Base-by-base conservation (phyloP, 2,888 invertebrate species). In the Hipparchia semele region DNA sequence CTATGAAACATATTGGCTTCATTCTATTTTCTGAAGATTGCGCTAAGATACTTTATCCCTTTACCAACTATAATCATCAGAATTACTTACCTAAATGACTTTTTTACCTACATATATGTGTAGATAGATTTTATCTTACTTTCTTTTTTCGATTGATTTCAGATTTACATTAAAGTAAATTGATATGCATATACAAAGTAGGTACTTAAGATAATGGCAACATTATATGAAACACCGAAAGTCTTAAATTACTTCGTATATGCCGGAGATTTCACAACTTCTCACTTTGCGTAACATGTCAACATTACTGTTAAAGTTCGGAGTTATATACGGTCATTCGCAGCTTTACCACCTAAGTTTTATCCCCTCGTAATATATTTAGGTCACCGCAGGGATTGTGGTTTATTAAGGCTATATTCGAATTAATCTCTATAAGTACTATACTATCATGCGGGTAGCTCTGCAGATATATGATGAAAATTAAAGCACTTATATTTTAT, bases 341-440 rank as follows among this genome's bases (percentile, higher is more conserved):
- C 72, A 73, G 77, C 73, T 75, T 79, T 77, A 76, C 75, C 74
- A 75, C 73, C 75, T 76, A 78, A 79, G 78, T 78, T 79, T 74
- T 74, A 75, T 74, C 75, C 75, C 73, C 74, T 76, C 75, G 73
- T 79, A 76, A 76, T 76, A 74, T 76, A 77, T 76, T 75, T 75
- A 76, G 76, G 73, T 75, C 78, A 75, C 76, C 77, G 72, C 73
- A 75, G 72, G 73, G 71, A 73, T 60, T 73, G 67, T 54, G 59
- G 53, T 64, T 51, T 64, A 68, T 64, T 53, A 65, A 46, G 53
- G 65, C 53, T 53, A 53, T 51, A 13, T 65, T 61, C 13, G 53
- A 61, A 69, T 53, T 69, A 53, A 69, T 53, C 69, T 53, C 39
- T 45, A 53, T 9, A 51, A 64, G 23, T 58, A 68, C 2, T 12